phyloP scores from a whole-genome alignment of 2,888 invertebrate genomes.

The Chirona hameri region DNA sequence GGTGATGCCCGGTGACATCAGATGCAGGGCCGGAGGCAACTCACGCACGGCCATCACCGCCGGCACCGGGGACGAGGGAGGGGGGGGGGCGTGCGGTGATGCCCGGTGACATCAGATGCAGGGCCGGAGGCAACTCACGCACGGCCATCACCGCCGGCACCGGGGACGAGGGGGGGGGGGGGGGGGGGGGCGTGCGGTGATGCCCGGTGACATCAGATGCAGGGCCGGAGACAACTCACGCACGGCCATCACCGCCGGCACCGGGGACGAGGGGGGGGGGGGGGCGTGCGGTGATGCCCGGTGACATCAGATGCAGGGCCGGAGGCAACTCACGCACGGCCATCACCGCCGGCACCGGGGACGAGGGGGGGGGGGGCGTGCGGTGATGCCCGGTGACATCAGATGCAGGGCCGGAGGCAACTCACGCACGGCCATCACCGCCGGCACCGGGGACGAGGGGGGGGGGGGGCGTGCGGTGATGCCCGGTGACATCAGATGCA shows the following conservation, averaged over 20 bases:
- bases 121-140: background rate
- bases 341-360: background rate
- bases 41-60: background rate
- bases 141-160: background rate
- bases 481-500: background rate
- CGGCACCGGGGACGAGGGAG: no score
- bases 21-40: background rate
- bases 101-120: background rate
- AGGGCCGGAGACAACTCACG: background rate
- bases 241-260: background rate
- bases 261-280: background rate
- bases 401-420: background rate
- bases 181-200: background rate
- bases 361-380: background rate
- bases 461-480: background rate
- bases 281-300: background rate
- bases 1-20: background rate
- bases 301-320: background rate
- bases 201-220: background rate
- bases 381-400: background rate
- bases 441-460: no score
- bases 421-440: background rate
- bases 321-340: background rate
- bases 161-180: no score
- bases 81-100: background rate